Base-by-base conservation (phyloP, 2,797 vertebrate genomes). In the Platalea minor region DNA sequence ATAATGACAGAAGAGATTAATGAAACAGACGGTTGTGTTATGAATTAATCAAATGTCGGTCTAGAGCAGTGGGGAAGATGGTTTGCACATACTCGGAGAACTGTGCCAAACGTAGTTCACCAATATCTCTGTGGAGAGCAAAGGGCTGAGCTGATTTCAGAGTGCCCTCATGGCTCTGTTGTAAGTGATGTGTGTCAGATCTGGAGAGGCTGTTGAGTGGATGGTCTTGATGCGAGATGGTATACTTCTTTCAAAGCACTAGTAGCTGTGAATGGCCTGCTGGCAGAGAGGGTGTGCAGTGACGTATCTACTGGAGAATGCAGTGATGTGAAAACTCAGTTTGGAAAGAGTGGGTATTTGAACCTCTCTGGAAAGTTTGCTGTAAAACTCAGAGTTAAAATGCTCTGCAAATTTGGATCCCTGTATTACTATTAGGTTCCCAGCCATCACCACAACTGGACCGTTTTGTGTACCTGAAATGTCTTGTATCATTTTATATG, bases 31-130 rank as follows among this genome's bases (percentile, higher is more conserved):
- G 3, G 57, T n/a, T 64, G 45, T 84, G 70, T n/a, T 64, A 81
- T 35, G 68, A 95, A 72, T 94, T 83, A 93, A 89, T 96, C 54
- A 69, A 79, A 65, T 72, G n/a, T 68, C 77, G 70, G 26, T 64
- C 93, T 72, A 56, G 67, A 93, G 41, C 2, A 7, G 28, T 29
- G 41, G 48, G 37, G 75, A 94, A 72, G 63, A 39, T 45, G 33
- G 53, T 48, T 65, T 81, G 23, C 5, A 3, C 60, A 23, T 73
- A 93, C 43, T 76, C 5, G 5, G 28, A 77, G 37, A 59, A 41
- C 26, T 13, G 17, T 45, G 56, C 60, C 92, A 93, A 82, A 65
- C 39, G 28, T 17, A 91, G 57, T 86, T 95, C 67, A 84, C 20
- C 65, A 60, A 57, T 17, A 6, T n/a, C 76, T 93, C 59, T 28